Evolutionary conservation across 2,888 invertebrate genomes (phyloP).

Genomic region (Lepidocyrtinus sp.): DNA sequence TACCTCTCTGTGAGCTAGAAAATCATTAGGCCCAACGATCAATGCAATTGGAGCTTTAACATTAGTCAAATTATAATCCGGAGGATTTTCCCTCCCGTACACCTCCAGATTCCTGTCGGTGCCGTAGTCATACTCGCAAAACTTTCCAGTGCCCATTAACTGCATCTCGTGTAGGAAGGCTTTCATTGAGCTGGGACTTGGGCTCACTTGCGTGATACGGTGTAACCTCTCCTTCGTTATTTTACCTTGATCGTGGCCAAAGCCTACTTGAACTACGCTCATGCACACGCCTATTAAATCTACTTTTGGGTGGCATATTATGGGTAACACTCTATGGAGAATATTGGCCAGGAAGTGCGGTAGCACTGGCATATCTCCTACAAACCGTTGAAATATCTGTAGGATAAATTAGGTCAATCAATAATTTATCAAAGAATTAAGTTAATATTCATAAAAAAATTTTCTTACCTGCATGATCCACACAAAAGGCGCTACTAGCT

Average conservation of each 20-base stretch:
- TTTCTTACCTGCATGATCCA: conserved; percentile 22
- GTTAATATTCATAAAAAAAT: neutral
- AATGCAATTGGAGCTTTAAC: conserved; percentile 31
- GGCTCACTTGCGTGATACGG: conserved; percentile 44
- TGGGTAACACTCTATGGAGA: conserved; percentile 33
- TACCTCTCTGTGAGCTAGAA: conserved; percentile 53
- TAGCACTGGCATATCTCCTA: conserved; percentile 22
- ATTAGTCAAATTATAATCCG: conserved; percentile 47
- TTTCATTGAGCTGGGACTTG: conserved; percentile 47
- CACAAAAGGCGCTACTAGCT: conserved; percentile 16
- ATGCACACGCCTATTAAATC: conserved; percentile 47
- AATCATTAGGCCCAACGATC: conserved; percentile 49
- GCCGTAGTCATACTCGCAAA: conserved; percentile 53
- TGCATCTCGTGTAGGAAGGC: conserved; percentile 50
- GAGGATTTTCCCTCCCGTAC: conserved; percentile 34
- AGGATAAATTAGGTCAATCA: neutral
- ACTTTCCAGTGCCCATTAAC: conserved; percentile 37
- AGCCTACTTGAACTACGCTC: conserved; percentile 17
- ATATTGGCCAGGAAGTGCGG: conserved; percentile 22
- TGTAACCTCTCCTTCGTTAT: conserved; percentile 43
- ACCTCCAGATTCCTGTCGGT: conserved; percentile 15
- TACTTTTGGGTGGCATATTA: conserved; percentile 47
- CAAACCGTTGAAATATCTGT: conserved; percentile 27
- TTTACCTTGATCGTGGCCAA: conserved; percentile 43
- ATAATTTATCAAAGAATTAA: neutral